phyloP scores from a whole-genome alignment of 2,888 invertebrate genomes.

The Eilema griseolum region DNA sequence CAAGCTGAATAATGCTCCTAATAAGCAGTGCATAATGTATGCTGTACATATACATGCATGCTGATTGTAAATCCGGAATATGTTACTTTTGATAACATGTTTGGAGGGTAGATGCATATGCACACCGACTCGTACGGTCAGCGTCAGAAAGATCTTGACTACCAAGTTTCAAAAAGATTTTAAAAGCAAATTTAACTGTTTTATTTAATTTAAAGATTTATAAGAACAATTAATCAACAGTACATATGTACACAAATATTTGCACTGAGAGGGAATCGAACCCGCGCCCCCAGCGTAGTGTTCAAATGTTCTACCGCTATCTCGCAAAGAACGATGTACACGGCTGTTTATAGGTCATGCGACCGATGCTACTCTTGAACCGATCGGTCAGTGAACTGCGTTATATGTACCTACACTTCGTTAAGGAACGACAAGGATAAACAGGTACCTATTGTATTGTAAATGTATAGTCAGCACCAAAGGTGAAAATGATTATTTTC shows the following conservation, averaged over 20 bases:
- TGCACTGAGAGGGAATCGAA: too few species aligned
- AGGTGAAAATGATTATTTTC: too few species aligned
- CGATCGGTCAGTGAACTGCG: constrained; percentile 53
- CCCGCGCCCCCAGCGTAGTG: not conserved
- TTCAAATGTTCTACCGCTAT: too few species aligned
- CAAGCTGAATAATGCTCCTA: not conserved
- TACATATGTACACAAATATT: too few species aligned
- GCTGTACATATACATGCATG: constrained; percentile 19
- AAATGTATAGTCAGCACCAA: not conserved
- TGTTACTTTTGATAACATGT: not conserved
- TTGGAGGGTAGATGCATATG: constrained; percentile 10
- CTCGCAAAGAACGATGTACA: constrained; percentile 36
- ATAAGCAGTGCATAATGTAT: constrained; percentile 39
- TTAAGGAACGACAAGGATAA: constrained; percentile 6
- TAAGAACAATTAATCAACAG: too few species aligned
- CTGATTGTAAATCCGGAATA: constrained; percentile 7
- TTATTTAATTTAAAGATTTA: too few species aligned
- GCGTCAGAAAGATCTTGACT: too few species aligned
- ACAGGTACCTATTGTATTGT: constrained; percentile 21
- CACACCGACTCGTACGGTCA: too few species aligned
- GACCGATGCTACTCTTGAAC: constrained; percentile 36
- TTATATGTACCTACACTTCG: constrained; percentile 31
- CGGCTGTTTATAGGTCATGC: constrained; percentile 52
- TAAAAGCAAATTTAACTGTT: too few species aligned
- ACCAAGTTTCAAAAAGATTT: too few species aligned